Evolutionary conservation across 1,140 invertebrate genomes (phyloP), one percentile per base, ranked within the genome.

Genomic region (Sitophilus oryzae): DNA sequence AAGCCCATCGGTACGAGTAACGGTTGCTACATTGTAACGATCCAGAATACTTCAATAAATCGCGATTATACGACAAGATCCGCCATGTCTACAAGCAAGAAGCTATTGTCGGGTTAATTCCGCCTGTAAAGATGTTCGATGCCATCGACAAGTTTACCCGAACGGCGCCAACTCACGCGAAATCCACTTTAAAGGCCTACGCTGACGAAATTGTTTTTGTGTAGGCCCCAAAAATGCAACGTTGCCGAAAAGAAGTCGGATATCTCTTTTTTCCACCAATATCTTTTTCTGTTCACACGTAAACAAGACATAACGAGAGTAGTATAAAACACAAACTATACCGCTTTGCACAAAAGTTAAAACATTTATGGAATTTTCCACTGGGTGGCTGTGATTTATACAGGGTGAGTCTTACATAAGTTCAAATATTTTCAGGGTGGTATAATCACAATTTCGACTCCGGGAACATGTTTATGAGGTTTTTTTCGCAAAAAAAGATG

Each of bases 141-240:
- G 25, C 46, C 45, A 47, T 47, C 41, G 56, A 59, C 47, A 59
- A 42, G 37, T 53, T 22, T 45, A n/a, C 22, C 8, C 35, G 56
- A 52, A 65, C 62, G 60, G 34, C 50, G 55, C 50, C 21, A 14
- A 22, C 58, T 62, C 63, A 65, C 63, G 63, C 63, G 56, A 65
- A 61, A 56, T 58, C 58, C 40, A 56, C 56, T n/a, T 56, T 59
- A 56, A 54, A 57, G 62, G 38, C 52, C 54, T 57, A 41, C 52
- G 51, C 52, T 48, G 36, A 52, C 3, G 30, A 22, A 35, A 20
- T 15, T 40, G 35, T 58, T 51, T 63, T 63, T 58, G 58, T 62
- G 58, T n/a, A n/a, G 50, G 20, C 15, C 43, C 37, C 47, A 59
- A 59, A 63, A 50, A 61, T 60, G 36, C 50, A 30, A 21, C 21